Evolutionary conservation across 2,113 vertebrate species (phyloP).

Genomic region (Apeltes quadracus): DNA sequence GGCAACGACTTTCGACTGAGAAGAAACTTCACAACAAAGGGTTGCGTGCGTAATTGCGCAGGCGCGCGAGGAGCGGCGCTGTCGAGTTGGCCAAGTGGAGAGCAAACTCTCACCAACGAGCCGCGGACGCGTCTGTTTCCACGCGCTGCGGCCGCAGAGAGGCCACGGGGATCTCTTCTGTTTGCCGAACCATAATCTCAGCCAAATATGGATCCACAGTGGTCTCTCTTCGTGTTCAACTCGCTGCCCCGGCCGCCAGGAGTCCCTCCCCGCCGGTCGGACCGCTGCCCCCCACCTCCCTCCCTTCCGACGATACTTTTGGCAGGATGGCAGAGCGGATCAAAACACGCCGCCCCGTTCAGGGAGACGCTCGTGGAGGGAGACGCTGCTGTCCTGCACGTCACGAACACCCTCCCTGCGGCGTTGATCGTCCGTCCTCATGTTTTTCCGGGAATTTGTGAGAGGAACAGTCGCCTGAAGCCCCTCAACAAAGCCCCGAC

Average conservation of each 20-base stretch:
- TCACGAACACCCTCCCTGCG: slow-evolving; percentile 13
- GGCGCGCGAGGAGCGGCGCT: slow-evolving; percentile 12
- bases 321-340: slow-evolving; percentile 3
- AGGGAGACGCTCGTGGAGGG: slow-evolving; percentile 3
- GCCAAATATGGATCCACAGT: slow-evolving; percentile 6
- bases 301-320: slow-evolving; percentile 13
- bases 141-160: background rate
- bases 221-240: slow-evolving; percentile 19
- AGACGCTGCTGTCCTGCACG: slow-evolving; percentile 7
- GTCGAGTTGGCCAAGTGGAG: slow-evolving; percentile 12
- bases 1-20: background rate
- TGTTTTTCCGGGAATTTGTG: slow-evolving; percentile 43
- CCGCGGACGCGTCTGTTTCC: background rate
- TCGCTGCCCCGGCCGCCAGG: slow-evolving; percentile 10
- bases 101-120: slow-evolving; percentile 15
- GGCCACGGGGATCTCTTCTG: slow-evolving; percentile 23
- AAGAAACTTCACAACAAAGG: slow-evolving; percentile 33
- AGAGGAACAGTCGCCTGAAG: slow-evolving; percentile 28
- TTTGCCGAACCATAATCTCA: slow-evolving; percentile 30
- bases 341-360: slow-evolving; percentile 34
- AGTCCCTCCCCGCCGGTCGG: slow-evolving; percentile 54
- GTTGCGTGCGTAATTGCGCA: slow-evolving; percentile 46
- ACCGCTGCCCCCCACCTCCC: slow-evolving; percentile 32
- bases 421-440: slow-evolving; percentile 48
- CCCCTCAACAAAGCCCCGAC: slow-evolving; percentile 3